Conservation (phyloP, 2,797 vertebrate species). For the Muscicapa striata region DNA sequence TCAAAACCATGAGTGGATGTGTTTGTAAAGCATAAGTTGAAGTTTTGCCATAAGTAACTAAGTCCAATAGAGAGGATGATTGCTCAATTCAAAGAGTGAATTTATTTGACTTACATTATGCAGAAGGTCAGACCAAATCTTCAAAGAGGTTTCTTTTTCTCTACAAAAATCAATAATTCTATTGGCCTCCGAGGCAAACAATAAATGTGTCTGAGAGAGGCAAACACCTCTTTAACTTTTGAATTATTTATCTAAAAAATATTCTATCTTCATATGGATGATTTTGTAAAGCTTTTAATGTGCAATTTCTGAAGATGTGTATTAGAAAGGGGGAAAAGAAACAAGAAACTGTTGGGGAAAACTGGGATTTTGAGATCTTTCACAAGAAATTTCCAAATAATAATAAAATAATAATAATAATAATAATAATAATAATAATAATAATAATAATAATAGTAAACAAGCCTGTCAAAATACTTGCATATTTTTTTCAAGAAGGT, state of each 20-base stretch:
- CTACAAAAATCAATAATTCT: conserved; percentile 22
- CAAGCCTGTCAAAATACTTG: neutral
- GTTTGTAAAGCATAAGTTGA: neutral
- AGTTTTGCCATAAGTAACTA: neutral
- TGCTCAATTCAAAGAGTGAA: neutral
- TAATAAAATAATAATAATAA: too few relatives aligned
- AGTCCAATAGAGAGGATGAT: neutral
- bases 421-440: too few relatives aligned
- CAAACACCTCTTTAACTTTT: conserved; percentile 13
- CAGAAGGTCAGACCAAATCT: conserved; percentile 43
- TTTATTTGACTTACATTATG: conserved; percentile 36
- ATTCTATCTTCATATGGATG: neutral
- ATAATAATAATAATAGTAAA: too few relatives aligned
- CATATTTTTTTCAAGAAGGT: neutral
- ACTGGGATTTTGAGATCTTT: neutral
- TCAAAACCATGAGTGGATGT: neutral
- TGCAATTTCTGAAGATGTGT: neutral
- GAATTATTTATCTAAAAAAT: conserved; percentile 8
- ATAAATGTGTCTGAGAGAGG: neutral
- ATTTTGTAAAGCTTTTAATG: neutral
- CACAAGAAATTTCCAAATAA: neutral
- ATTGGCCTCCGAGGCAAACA: neutral
- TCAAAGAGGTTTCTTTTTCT: conserved; percentile 5
- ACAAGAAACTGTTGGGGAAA: neutral
- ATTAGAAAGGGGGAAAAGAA: neutral